A percentile compares a stretch with the other conserved stretches of the same genome.
These are phyloP conservation scores for Helogale parvula DNA, from an alignment of 2,113 vertebrate species.

Conservation along the genomic window DNA sequence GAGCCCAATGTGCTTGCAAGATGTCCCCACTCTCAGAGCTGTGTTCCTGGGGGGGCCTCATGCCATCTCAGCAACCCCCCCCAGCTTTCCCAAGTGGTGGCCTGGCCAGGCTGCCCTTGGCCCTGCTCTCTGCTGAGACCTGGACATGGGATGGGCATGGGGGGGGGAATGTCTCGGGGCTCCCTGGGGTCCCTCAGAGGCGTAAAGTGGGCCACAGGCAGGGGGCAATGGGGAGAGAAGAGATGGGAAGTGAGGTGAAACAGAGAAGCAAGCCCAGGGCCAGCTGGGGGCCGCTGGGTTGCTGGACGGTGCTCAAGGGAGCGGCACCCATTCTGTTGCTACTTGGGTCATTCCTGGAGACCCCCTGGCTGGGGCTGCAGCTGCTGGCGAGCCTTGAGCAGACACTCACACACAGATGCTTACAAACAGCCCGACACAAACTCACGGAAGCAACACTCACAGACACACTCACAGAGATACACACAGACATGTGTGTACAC, in stretches of 20 bases:
- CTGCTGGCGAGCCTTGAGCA: not conserved
- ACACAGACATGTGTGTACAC: not conserved
- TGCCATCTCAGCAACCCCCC: not conserved
- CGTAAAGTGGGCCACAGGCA: not conserved
- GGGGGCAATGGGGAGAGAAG: not conserved
- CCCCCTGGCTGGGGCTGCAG: not conserved
- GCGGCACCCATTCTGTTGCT: not conserved
- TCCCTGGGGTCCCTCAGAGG: not conserved
- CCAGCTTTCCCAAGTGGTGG: not conserved
- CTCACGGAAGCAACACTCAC: not conserved
- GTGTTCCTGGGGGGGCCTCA: not conserved
- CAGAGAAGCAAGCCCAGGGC: not conserved
- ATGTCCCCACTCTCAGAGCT: not conserved
- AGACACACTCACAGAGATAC: not conserved
- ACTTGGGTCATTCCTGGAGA: not conserved
- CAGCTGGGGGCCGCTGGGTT: not conserved
- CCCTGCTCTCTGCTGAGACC: not conserved
- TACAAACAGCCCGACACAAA: not conserved
- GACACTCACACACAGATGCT: not conserved
- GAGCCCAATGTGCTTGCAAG: constrained; percentile 72
- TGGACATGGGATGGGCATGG: not conserved
- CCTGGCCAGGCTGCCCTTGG: not conserved
- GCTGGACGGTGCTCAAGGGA: not conserved
- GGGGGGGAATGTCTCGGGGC: not conserved
- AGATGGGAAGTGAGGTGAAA: not conserved